A percentile compares a stretch with the other conserved stretches of the same genome.
phyloP scores from a whole-genome alignment of 2,113 vertebrate species.

The Caloenas nicobarica region DNA sequence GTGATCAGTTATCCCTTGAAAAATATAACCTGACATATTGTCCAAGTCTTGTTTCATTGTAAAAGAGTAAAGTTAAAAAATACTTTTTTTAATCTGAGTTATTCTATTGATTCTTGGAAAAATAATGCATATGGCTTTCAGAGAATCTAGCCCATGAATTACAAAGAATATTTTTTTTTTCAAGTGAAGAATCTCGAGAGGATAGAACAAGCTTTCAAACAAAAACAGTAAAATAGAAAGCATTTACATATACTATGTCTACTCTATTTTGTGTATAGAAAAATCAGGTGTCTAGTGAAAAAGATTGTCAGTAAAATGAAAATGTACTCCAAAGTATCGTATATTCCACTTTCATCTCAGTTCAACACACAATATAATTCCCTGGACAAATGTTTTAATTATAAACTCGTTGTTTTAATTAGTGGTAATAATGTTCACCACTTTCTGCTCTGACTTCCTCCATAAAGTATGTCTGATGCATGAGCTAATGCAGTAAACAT shows the following conservation, averaged over 20 bases:
- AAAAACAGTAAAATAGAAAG: background rate
- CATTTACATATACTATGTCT: background rate
- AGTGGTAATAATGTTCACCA: background rate
- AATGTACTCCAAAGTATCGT: background rate
- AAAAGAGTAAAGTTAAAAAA: background rate
- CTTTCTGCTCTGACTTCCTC: background rate
- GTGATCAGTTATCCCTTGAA: background rate
- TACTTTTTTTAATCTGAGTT: background rate
- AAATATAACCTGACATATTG: background rate
- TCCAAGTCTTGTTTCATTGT: background rate
- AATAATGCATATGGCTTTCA: background rate
- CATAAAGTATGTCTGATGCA: background rate
- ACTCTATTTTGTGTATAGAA: background rate
- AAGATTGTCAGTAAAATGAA: background rate
- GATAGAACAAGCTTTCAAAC: background rate
- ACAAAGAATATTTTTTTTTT: background rate
- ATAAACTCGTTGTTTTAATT: background rate
- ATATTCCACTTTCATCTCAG: background rate
- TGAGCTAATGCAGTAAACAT: background rate
- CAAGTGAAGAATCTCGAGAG: background rate
- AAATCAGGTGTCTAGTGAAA: background rate
- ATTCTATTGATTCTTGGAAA: background rate
- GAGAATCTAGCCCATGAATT: background rate
- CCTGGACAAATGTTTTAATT: background rate
- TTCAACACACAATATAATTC: background rate